Base-by-base conservation (phyloP, 2,888 invertebrate species). In the Papilio demoleus region DNA sequence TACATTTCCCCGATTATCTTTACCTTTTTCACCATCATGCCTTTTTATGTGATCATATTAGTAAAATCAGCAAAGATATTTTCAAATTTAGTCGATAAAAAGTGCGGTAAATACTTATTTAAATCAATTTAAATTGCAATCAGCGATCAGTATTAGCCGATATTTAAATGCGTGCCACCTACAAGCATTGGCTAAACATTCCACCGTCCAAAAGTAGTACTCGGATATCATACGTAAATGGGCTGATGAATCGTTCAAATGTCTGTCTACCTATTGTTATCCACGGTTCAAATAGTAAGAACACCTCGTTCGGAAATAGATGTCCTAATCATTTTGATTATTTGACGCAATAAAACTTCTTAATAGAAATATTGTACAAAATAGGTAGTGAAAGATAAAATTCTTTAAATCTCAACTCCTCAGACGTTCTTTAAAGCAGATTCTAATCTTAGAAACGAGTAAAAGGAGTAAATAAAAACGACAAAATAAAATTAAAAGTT, bases 401-500 rank as follows among this genome's bases (percentile, higher is more conserved):
- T n/a, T n/a, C 24, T 4, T 6, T 11, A 1, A 47, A 47, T 53
- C 27, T 22, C 31, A 31, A 50, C 14, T 50, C 12, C 50, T 24
- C 19, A 31, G n/a, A 53, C 1, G 0, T 17, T 11, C 31, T n/a
- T 31, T 31, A 17, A 27, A 31, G 17, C 31, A 31, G 11, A 17
- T 31, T 17, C 9, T 17, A 47, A 36, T 34, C 14, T 22, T 6
- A n/a, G 34, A 8, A 9, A 11, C 22, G 8, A 58, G 27, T 40
- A 24, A 22, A 12, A 45, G 22, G 34, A 53, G 4, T 31, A 19
- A 58, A 45, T 59, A 47, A 47, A 24, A 66, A 17, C 12, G 42
- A 58, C 4, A 17, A 47, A 60, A 45, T n/a, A 36, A 47, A 66
- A 59, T 47, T 24, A n/a, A 47, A 38, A 66, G 19, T 66, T 60